These are phyloP conservation scores for Chamaetylas fuelleborni DNA, from an alignment of 2,113 vertebrate species.

Conservation along the genomic window DNA sequence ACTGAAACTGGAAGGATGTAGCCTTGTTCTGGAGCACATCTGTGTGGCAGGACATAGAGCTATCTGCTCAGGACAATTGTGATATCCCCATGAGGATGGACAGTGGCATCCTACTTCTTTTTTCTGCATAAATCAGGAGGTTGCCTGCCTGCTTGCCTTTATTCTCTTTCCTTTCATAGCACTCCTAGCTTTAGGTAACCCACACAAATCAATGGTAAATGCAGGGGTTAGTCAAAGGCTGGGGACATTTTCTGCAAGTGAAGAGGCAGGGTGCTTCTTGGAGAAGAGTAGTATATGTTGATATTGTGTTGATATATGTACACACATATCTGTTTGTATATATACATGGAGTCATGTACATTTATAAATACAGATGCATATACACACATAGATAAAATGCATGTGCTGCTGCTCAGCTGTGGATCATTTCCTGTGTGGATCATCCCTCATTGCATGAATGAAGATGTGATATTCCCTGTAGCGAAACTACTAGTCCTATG, in stretches of 20 bases:
- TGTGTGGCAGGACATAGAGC: neutral
- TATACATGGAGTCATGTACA: neutral
- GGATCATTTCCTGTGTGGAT: neutral
- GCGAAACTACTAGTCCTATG: neutral
- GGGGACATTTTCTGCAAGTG: neutral
- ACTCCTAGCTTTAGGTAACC: neutral
- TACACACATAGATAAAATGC: neutral
- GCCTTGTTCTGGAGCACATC: neutral
- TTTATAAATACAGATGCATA: neutral
- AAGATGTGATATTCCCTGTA: neutral
- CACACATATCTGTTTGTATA: neutral
- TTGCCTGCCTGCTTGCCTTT: neutral
- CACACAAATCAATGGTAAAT: neutral
- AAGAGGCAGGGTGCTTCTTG: neutral
- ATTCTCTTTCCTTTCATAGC: neutral
- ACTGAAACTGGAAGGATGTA: fast-evolving
- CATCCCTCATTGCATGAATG: neutral
- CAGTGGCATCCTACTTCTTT: neutral
- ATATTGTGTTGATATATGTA: neutral
- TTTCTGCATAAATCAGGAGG: neutral
- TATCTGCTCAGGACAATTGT: neutral
- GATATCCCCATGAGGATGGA: neutral
- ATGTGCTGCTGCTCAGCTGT: neutral
- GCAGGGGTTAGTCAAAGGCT: neutral
- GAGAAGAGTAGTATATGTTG: neutral